These are phyloP conservation scores for Notothenia coriiceps DNA, from an alignment of 2,113 vertebrate genomes.

Conservation along the genomic window DNA sequence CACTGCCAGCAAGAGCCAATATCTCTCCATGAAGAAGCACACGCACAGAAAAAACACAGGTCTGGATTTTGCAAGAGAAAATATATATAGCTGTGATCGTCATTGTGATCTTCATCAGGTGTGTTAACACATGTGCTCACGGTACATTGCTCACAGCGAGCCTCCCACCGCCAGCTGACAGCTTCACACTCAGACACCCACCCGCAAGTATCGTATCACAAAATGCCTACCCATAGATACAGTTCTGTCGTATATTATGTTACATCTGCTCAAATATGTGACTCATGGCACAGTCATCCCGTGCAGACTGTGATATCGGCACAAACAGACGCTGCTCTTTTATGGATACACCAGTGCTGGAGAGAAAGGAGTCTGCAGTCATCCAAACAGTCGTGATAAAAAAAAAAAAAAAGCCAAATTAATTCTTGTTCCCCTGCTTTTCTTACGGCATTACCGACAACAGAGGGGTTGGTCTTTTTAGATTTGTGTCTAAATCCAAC, in stretches of 20 bases:
- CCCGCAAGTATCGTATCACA: constrained; percentile 60
- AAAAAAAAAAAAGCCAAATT: constrained; percentile 14
- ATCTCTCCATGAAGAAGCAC: constrained; percentile 5
- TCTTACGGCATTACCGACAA: constrained; percentile 10
- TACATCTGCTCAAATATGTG: constrained; percentile 70
- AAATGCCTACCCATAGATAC: constrained; percentile 62
- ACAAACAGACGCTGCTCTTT: constrained; percentile 41
- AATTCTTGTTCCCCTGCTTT: constrained; percentile 29
- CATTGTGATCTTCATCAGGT: constrained; percentile 67
- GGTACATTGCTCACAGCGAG: constrained; percentile 55
- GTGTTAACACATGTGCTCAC: constrained; percentile 79
- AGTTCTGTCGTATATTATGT: constrained; percentile 69
- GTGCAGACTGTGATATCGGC: constrained; percentile 49
- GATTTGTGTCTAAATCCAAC: constrained; percentile 29
- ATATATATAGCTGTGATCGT: constrained; percentile 64
- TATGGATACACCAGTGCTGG: constrained; percentile 48
- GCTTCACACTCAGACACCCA: constrained; percentile 62
- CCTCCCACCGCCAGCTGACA: constrained; percentile 51
- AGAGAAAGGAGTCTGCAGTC: constrained; percentile 46
- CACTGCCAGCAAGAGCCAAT: constrained; percentile 7
- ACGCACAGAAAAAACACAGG: constrained; percentile 43
- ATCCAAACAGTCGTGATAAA: constrained; percentile 46
- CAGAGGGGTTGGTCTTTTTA: constrained; percentile 1
- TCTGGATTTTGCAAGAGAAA: constrained; percentile 74
- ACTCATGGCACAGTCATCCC: constrained; percentile 54